Conservation (phyloP, 2,797 vertebrate species). For the Morus bassanus region DNA sequence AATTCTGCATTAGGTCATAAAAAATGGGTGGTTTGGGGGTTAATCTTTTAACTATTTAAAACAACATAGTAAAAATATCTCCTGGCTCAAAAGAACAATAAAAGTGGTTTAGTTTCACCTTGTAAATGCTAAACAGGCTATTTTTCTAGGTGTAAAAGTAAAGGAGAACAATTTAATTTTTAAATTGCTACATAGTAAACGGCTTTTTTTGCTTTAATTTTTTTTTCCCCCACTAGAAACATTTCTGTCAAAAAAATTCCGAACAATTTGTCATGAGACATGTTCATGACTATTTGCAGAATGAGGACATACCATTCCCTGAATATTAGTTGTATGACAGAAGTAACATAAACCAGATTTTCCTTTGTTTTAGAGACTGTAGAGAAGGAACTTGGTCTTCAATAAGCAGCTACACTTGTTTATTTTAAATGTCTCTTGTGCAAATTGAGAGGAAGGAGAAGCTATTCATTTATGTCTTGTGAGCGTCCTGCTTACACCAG, state of each 20-base stretch:
- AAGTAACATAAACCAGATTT: neutral
- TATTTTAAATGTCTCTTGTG: neutral
- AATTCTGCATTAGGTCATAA: neutral
- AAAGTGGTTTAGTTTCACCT: neutral
- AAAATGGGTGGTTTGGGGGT: neutral
- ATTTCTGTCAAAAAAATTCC: neutral
- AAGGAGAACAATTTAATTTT: neutral
- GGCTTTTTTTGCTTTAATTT: neutral
- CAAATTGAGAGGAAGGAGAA: neutral
- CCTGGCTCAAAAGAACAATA: neutral
- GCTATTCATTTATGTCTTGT: neutral
- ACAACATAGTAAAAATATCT: neutral
- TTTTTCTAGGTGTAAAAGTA: neutral
- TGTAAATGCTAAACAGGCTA: neutral
- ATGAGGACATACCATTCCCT: neutral
- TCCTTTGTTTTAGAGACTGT: neutral
- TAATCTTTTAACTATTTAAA: neutral
- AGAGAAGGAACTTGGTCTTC: neutral
- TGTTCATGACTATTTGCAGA: neutral
- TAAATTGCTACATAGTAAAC: neutral
- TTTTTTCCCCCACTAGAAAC: neutral
- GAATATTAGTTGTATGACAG: neutral
- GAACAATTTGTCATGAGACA: neutral
- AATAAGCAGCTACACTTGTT: neutral
- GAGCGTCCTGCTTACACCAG: neutral